phyloP scores from a whole-genome alignment of 2,797 vertebrate genomes.

The Jordanella pulchra region DNA sequence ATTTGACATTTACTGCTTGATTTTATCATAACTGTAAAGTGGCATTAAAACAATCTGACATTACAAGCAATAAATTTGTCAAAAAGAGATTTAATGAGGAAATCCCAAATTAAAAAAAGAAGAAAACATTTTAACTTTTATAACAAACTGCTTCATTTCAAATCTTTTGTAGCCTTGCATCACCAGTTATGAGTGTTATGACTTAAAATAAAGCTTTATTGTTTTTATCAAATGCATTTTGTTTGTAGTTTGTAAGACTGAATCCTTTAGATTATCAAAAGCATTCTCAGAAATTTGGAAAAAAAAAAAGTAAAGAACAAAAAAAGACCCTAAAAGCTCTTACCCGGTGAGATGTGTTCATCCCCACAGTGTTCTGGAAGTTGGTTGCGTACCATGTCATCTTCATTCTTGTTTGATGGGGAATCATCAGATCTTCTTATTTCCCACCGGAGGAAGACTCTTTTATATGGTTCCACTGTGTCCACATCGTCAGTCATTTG shows the following conservation, averaged over 20 bases:
- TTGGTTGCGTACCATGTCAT: constrained; percentile 52
- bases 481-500: constrained; percentile 8
- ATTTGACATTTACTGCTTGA: not conserved
- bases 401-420: constrained; percentile 29
- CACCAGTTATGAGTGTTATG: not conserved
- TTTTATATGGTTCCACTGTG: constrained; percentile 57
- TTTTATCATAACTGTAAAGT: not conserved
- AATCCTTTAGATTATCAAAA: accelerated
- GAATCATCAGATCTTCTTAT: constrained; percentile 34
- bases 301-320: not conserved
- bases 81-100: not conserved
- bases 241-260: not conserved
- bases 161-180: not conserved
- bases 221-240: not conserved
- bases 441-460: constrained; percentile 12
- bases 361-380: constrained; percentile 41
- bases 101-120: not conserved
- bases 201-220: not conserved
- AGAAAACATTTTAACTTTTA: not conserved
- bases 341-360: constrained; percentile 63
- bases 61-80: not conserved
- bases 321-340: not conserved
- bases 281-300: too few species aligned
- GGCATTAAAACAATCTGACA: not conserved
- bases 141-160: not conserved